Conservation (phyloP, 2,113 vertebrate species). For the Delphinapterus leucas region DNA sequence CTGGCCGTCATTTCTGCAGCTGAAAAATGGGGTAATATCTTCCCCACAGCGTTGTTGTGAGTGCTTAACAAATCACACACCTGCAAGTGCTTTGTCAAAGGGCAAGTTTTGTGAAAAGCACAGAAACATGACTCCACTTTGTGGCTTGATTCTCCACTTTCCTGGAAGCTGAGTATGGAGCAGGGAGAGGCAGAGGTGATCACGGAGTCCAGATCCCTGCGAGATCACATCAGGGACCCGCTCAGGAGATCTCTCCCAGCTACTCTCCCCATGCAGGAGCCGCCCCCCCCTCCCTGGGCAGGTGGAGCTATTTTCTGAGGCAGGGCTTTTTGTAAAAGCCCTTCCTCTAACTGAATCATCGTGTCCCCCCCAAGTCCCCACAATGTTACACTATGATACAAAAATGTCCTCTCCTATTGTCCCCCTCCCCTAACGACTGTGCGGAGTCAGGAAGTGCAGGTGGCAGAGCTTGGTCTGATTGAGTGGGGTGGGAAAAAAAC, state of each 20-base stretch:
- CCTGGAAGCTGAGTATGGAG: not conserved
- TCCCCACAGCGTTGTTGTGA: not conserved
- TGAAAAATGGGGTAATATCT: not conserved
- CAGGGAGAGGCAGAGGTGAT: not conserved
- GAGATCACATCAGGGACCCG: not conserved
- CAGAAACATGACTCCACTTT: no score
- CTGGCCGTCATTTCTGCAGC: not conserved
- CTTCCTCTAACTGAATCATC: conserved; percentile 52
- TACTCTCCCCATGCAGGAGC: not conserved
- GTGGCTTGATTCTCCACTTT: not conserved
- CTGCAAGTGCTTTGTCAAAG: not conserved
- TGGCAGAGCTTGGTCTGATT: conserved; percentile 7
- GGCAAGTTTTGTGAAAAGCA: not conserved
- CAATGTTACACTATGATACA: conserved; percentile 60
- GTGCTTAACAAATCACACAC: not conserved
- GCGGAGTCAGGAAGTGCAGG: conserved; percentile 40
- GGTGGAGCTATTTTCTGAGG: not conserved
- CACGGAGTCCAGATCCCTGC: rapidly evolving
- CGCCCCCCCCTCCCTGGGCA: no score
- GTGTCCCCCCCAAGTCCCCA: conserved; percentile 51
- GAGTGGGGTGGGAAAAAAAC: not conserved
- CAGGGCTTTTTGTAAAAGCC: conserved; percentile 71
- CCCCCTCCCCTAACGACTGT: not conserved
- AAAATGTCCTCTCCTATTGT: conserved; percentile 21
- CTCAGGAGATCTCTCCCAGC: not conserved